Percentiles rank a stretch among this genome's conserved stretches.
phyloP scores from a whole-genome alignment of 1,140 invertebrate genomes.

The Megathymus violae region DNA sequence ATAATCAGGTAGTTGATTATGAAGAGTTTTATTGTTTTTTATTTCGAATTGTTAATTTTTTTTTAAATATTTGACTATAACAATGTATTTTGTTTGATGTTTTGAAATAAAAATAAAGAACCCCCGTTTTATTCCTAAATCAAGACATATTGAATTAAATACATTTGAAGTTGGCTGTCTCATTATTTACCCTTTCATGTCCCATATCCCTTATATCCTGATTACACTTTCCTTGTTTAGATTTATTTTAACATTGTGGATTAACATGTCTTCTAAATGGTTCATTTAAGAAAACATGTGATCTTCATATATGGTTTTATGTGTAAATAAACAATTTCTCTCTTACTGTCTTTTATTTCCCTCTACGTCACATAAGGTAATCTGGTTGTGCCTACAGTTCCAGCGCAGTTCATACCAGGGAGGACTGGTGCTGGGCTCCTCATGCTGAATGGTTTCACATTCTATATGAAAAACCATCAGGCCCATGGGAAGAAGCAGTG shows the following conservation, averaged over 20 bases:
- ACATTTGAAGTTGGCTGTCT: slow-evolving; percentile 48
- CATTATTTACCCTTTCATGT: slow-evolving; percentile 61
- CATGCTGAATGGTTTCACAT: slow-evolving; percentile 76
- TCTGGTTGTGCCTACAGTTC: slow-evolving; percentile 74
- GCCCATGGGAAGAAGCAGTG: slow-evolving; percentile 77
- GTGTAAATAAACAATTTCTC: slow-evolving; percentile 44
- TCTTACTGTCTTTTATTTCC: slow-evolving; percentile 56
- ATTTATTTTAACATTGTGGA: too few relatives aligned
- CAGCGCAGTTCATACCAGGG: slow-evolving; percentile 75
- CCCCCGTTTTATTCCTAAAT: neutral
- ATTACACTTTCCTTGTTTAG: slow-evolving; percentile 1
- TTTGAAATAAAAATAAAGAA: slow-evolving; percentile 44
- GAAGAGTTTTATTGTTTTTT: too few relatives aligned
- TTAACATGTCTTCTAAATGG: too few relatives aligned
- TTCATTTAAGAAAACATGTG: slow-evolving; percentile 15
- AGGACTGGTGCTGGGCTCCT: slow-evolving; percentile 71
- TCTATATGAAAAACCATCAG: slow-evolving; percentile 79
- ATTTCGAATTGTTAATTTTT: slow-evolving; percentile 30
- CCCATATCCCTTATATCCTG: slow-evolving; percentile 7
- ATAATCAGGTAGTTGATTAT: too few relatives aligned
- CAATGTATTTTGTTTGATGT: slow-evolving; percentile 39
- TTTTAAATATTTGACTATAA: slow-evolving; percentile 23
- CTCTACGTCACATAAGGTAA: slow-evolving; percentile 45
- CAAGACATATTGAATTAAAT: slow-evolving; percentile 43
- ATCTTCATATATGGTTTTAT: slow-evolving; percentile 28